Evolutionary conservation across 1,140 invertebrate genomes (phyloP).

Genomic region (Drosophila sp.): DNA sequence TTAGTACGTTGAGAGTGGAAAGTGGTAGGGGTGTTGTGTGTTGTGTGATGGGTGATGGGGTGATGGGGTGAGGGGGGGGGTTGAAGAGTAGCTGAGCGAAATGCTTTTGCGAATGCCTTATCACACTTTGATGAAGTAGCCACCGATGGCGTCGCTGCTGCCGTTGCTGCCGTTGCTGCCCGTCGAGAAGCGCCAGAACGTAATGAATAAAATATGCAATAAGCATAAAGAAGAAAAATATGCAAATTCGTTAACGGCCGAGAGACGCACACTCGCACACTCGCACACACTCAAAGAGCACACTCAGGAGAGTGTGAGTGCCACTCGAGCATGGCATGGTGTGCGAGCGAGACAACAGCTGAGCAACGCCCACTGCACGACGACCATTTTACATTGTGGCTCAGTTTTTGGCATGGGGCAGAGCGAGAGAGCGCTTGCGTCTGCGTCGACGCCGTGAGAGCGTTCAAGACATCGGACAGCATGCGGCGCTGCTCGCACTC

Average conservation of each 20-base stretch:
- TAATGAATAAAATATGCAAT: constrained; percentile 82
- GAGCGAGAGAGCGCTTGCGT: constrained; percentile 44
- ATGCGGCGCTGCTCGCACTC: constrained; percentile 40
- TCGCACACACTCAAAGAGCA: neutral
- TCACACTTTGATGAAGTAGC: constrained; percentile 65
- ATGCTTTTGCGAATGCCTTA: constrained; percentile 70
- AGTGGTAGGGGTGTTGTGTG: neutral
- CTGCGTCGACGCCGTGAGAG: constrained; percentile 48
- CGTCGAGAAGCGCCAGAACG: constrained; percentile 65
- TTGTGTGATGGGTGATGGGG: neutral
- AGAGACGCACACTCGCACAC: constrained; percentile 3
- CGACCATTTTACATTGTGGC: constrained; percentile 75
- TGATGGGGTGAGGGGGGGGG: neutral
- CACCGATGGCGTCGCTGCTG: constrained; percentile 5
- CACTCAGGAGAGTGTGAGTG: neutral
- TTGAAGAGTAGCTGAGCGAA: constrained; percentile 2
- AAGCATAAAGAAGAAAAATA: constrained; percentile 76
- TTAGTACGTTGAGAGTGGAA: no score
- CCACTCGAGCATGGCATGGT: neutral
- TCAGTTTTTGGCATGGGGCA: constrained; percentile 31
- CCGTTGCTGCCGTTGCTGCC: constrained; percentile 31
- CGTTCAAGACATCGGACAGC: constrained; percentile 9
- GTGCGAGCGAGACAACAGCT: constrained; percentile 46
- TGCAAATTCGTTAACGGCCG: constrained; percentile 70
- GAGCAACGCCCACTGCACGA: constrained; percentile 68